Conservation (phyloP, 2,113 vertebrate species). For the Morone saxatilis region DNA sequence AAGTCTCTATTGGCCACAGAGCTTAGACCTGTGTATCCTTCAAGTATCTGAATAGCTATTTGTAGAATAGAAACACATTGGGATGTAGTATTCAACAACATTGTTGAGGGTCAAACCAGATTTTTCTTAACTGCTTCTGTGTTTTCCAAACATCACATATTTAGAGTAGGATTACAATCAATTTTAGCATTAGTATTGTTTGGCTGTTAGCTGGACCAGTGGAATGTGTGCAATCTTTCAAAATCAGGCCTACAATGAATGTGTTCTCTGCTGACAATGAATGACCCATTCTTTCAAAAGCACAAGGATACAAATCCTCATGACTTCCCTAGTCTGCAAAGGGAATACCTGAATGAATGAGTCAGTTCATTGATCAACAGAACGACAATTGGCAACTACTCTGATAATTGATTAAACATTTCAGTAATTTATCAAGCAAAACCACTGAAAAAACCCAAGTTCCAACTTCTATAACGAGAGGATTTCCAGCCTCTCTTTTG, state of each 20-base stretch:
- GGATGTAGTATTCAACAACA: neutral
- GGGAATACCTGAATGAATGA: neutral
- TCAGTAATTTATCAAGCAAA: neutral
- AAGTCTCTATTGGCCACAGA: slow-evolving; percentile 14
- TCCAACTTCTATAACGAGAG: neutral
- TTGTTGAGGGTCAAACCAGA: neutral
- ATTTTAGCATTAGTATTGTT: neutral
- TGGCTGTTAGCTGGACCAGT: neutral
- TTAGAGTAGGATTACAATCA: neutral
- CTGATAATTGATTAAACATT: neutral
- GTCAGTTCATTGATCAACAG: neutral
- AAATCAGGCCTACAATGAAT: neutral
- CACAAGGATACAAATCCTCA: neutral
- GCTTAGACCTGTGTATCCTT: slow-evolving; percentile 1
- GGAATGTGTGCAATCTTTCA: slow-evolving; percentile 15
- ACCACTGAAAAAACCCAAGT: too few species aligned
- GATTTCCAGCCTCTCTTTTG: neutral
- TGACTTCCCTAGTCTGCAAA: neutral
- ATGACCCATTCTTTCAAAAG: slow-evolving; percentile 25
- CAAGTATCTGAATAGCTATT: neutral
- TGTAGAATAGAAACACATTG: neutral
- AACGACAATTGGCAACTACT: neutral
- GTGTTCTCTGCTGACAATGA: slow-evolving; percentile 4
- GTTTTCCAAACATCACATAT: neutral
- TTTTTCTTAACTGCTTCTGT: neutral